Base-by-base conservation (phyloP, 2,797 vertebrate genomes). In the Dromococcyx pavoninus region DNA sequence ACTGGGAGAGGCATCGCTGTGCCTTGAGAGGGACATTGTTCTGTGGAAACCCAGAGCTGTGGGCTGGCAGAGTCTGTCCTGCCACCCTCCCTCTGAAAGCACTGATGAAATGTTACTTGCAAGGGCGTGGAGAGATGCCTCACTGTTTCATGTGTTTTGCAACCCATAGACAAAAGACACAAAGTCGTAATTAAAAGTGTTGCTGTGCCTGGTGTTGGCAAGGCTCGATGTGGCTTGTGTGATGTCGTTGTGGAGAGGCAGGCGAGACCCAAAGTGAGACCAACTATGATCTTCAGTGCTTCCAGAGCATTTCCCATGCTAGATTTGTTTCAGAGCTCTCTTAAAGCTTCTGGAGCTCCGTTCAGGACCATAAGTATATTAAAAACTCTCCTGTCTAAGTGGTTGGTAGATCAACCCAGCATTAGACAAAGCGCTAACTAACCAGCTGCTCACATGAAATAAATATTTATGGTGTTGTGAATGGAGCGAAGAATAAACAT, bases 371-470 rank as follows among this genome's bases (percentile, higher is more conserved):
- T 81, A 91, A 88, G 86, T 86, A 43, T 6, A 50, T 54, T 17
- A 71, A 87, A 75, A 66, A 28, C 17, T 65, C 56, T 65, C 35
- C 27, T 33, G 58, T 81, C 85, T 87, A 9, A 25, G n/a, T 5
- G 14, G 12, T 43, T 32, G 51, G 33, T 78, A 56, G 85, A 86
- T 88, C 70, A 89, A 80, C 56, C 19, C 58, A 62, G 51, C 76
- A 17, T 73, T 39, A 83, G 87, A 56, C 77, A 78, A 27, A 96
- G 94, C 73, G 92, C 51, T 60, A 72, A 74, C n/a, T 57, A 93
- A 81, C 79, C 60, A 67, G 82, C 87, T 95, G 94, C 88, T 92
- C 64, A 3, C 64, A 89, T 65, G 91, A 78, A 91, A 93, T 92
- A 91, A 93, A 91, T 92, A 94, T 95, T 97, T 93, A 80, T 69